phyloP scores from a whole-genome alignment of 2,888 invertebrate species.

The Elysia crispata region DNA sequence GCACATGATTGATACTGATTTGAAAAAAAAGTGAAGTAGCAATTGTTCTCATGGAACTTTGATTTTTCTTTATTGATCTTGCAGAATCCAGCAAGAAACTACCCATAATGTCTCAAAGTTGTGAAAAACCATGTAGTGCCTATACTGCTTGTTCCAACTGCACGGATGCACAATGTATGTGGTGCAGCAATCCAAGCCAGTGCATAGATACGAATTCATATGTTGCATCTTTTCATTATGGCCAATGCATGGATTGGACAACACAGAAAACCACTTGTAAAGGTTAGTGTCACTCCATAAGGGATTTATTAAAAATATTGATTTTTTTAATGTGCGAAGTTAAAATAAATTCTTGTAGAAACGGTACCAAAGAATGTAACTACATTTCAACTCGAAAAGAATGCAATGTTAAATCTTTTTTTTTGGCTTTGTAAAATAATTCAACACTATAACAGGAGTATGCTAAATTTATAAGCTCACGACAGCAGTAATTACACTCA shows the following conservation, averaged over 20 bases:
- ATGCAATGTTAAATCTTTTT: too few species aligned
- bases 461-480: too few species aligned
- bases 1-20: too few species aligned
- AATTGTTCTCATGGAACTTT: background rate
- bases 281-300: too few species aligned
- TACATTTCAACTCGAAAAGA: too few species aligned
- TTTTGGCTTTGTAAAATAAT: too few species aligned
- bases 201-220: conserved; percentile 99
- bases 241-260: conserved; percentile 98
- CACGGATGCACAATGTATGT: conserved; percentile 89
- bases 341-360: too few species aligned
- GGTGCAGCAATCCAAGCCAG: conserved; percentile 94
- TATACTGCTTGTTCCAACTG: conserved; percentile 92
- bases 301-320: too few species aligned
- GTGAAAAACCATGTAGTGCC: conserved; percentile 86
- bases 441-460: too few species aligned
- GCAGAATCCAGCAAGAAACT: background rate
- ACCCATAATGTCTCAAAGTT: conserved; percentile 34
- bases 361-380: too few species aligned
- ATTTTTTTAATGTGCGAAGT: too few species aligned
- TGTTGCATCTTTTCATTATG: conserved; percentile 96
- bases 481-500: too few species aligned
- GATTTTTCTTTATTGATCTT: background rate
- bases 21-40: background rate
- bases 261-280: conserved; percentile 77